Evolutionary conservation across 2,113 vertebrate species (phyloP).

Genomic region (Heptranchias perlo): DNA sequence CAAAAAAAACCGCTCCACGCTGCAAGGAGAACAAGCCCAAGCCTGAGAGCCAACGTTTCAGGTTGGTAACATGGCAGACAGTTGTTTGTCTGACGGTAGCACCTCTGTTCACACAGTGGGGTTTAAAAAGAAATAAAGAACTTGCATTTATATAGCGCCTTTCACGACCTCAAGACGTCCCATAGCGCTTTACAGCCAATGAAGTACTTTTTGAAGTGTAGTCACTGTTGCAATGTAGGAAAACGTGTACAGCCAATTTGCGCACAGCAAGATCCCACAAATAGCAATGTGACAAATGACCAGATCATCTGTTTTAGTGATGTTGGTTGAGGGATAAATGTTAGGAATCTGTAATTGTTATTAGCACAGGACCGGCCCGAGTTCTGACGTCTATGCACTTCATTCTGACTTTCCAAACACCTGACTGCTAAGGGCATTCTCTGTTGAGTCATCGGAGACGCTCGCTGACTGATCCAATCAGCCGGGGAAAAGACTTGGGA

Average conservation of each 20-base stretch:
- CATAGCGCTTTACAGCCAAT: neutral
- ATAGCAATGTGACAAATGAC: neutral
- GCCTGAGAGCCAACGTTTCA: neutral
- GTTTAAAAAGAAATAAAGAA: neutral
- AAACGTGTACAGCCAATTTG: neutral
- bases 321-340: neutral
- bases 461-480: neutral
- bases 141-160: neutral
- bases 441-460: neutral
- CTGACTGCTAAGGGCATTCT: neutral
- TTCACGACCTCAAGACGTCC: neutral
- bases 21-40: neutral
- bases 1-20: neutral
- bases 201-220: neutral
- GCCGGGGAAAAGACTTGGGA: neutral
- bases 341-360: neutral
- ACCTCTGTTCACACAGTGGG: neutral
- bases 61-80: neutral
- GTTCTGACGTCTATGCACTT: neutral
- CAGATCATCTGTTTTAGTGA: neutral
- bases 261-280: neutral
- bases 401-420: neutral
- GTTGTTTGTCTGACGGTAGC: neutral
- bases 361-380: neutral
- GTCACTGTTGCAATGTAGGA: neutral